These are phyloP conservation scores for Polylopha cassiicola DNA, from an alignment of 2,888 invertebrate species.

Conservation along the genomic window DNA sequence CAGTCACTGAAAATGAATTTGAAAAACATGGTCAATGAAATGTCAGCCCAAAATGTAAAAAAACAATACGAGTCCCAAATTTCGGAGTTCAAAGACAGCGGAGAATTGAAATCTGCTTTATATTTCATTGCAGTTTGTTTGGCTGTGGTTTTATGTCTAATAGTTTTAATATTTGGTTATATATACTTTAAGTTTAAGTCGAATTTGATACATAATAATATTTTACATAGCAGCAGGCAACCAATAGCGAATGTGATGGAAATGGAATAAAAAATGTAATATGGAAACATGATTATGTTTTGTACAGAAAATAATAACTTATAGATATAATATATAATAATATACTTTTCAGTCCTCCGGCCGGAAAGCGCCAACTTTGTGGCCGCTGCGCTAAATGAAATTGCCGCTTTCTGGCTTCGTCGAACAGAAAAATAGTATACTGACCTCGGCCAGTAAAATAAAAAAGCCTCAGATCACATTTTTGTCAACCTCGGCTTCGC, in stretches of 20 bases:
- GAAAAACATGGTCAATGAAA: slow-evolving; percentile 11
- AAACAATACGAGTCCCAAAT: slow-evolving; percentile 6
- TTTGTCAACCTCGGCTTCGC: too few species aligned
- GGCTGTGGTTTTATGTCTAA: slow-evolving; percentile 3
- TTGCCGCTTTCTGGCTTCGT: too few species aligned
- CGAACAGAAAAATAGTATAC: too few species aligned
- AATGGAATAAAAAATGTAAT: slow-evolving; percentile 15
- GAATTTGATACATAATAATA: not conserved
- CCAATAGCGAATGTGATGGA: slow-evolving; percentile 13
- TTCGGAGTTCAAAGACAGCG: not conserved
- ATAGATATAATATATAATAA: too few species aligned
- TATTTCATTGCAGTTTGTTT: slow-evolving; percentile 17
- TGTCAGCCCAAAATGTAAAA: slow-evolving; percentile 3
- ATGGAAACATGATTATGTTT: not conserved
- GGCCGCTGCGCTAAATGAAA: too few species aligned
- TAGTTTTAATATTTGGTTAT: slow-evolving; percentile 4
- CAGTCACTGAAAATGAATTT: slow-evolving; percentile 9
- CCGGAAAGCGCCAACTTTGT: too few species aligned
- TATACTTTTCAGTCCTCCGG: too few species aligned
- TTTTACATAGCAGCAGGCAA: slow-evolving; percentile 11
- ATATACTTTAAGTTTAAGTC: slow-evolving; percentile 8
- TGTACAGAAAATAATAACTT: not conserved
- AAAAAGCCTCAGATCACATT: too few species aligned
- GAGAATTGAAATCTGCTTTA: slow-evolving; percentile 9
- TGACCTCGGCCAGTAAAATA: too few species aligned